A percentile compares a stretch with the other conserved stretches of the same genome.
Evolutionary conservation across 2,888 invertebrate species (phyloP).

Genomic region (Cataglyphis rosenhaueri): DNA sequence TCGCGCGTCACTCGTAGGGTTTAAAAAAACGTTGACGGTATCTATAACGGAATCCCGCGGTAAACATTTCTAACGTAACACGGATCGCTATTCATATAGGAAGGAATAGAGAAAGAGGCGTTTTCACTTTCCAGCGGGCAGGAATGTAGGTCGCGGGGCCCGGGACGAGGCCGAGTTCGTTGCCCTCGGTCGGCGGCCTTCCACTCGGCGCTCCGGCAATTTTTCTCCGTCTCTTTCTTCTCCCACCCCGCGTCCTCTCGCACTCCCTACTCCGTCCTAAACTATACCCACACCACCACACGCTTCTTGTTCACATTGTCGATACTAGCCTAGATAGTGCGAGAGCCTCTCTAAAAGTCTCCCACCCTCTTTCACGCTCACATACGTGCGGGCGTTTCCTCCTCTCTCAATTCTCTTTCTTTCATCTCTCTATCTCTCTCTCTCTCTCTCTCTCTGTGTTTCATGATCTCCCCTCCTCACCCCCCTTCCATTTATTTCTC

Average conservation of each 20-base stretch:
- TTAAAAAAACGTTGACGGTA: constrained; percentile 25
- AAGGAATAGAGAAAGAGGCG: constrained; percentile 81
- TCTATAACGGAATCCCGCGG: constrained; percentile 34
- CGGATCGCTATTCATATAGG: constrained; percentile 68
- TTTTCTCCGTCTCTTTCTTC: constrained; percentile 70
- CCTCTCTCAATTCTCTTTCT: constrained; percentile 68
- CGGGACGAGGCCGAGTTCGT: constrained; percentile 87
- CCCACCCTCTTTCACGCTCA: constrained; percentile 67
- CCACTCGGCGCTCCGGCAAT: constrained; percentile 84
- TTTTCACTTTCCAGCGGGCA: constrained; percentile 85
- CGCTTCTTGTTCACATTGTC: constrained; percentile 59
- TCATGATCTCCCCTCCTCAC: constrained; percentile 41
- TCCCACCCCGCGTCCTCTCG: constrained; percentile 44
- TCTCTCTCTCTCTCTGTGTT: constrained; percentile 46
- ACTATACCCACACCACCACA: constrained; percentile 13
- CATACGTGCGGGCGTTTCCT: constrained; percentile 39
- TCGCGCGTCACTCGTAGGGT: neutral
- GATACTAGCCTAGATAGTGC: constrained; percentile 76
- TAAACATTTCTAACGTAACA: constrained; percentile 62
- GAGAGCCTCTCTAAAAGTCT: constrained; percentile 67
- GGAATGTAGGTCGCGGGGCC: constrained; percentile 86
- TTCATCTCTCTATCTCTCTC: constrained; percentile 54
- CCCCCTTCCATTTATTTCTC: constrained; percentile 19
- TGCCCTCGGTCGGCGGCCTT: constrained; percentile 87
- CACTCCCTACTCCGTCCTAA: neutral